Percentiles rank a stretch among this genome's conserved stretches.
Conservation (phyloP, 2,113 vertebrate genomes). For the Siniperca chuatsi region DNA sequence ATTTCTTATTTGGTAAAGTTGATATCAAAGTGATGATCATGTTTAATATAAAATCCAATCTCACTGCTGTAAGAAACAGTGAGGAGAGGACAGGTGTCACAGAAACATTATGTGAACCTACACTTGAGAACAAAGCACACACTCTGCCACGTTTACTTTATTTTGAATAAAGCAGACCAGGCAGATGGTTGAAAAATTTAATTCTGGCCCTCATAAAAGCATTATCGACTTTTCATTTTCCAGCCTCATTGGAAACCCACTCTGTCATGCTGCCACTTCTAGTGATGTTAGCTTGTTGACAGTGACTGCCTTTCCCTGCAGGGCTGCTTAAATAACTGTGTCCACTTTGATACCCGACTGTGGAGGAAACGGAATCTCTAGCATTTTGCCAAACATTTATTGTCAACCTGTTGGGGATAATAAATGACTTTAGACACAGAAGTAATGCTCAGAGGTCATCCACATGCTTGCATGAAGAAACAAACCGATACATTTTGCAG, state of each 20-base stretch:
- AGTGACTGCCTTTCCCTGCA: constrained; percentile 21
- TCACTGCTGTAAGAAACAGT: not conserved
- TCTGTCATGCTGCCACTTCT: constrained; percentile 46
- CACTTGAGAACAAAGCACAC: not conserved
- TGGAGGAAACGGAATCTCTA: constrained; percentile 35
- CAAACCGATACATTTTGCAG: not conserved
- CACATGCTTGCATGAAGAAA: not conserved
- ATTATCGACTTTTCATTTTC: constrained; percentile 42
- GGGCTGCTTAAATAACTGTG: constrained; percentile 24
- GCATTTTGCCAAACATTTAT: constrained; percentile 30
- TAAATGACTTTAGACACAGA: constrained; percentile 11
- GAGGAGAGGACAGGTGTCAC: not conserved
- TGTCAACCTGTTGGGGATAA: constrained; percentile 6
- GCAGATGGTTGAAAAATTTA: constrained; percentile 31
- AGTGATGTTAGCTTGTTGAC: constrained; percentile 41
- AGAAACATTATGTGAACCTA: not conserved
- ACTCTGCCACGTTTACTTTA: constrained; percentile 2
- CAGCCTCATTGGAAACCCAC: constrained; percentile 24
- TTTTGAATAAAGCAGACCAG: constrained; percentile 28
- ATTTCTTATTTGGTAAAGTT: constrained; percentile 11
- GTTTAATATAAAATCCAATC: constrained; percentile 5
- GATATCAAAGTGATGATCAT: not conserved
- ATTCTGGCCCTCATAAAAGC: constrained; percentile 30
- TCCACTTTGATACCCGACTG: constrained; percentile 30
- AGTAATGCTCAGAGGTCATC: constrained; percentile 12